A percentile compares a stretch with the other conserved stretches of the same genome.
Conservation (phyloP, 2,113 vertebrate species). For the Lophura nycthemera region DNA sequence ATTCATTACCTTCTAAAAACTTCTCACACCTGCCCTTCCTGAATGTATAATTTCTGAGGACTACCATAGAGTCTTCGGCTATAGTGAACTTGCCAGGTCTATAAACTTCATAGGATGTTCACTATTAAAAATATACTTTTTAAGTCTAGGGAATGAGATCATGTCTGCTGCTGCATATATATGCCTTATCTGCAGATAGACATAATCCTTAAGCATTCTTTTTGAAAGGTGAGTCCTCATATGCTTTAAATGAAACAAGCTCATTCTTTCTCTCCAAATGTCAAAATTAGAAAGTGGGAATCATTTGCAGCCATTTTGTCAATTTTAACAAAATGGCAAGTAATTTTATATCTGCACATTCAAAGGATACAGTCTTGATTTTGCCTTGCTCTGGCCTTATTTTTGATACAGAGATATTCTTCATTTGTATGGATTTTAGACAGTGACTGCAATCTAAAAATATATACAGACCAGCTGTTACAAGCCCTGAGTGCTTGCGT, state of each 20-base stretch:
- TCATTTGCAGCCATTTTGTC: neutral
- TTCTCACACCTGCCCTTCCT: neutral
- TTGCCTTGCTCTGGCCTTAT: neutral
- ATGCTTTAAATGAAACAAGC: neutral
- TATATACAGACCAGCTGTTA: neutral
- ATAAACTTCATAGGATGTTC: neutral
- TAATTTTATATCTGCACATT: neutral
- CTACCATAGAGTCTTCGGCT: neutral
- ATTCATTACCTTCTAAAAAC: rapidly evolving
- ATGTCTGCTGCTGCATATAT: neutral
- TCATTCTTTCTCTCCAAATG: neutral
- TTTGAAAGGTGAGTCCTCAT: neutral
- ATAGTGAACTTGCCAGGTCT: neutral
- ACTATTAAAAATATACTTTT: rapidly evolving
- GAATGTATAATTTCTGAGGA: neutral
- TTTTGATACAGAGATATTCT: neutral
- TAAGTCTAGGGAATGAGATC: neutral
- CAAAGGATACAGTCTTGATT: neutral
- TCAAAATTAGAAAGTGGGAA: neutral
- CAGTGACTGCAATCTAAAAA: neutral
- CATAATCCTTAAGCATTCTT: neutral
- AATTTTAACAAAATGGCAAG: neutral
- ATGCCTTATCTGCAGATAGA: neutral
- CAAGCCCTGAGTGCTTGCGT: neutral
- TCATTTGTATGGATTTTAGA: neutral